These are phyloP conservation scores for Idaea dimidiata DNA, from an alignment of 2,888 invertebrate genomes.

Conservation along the genomic window DNA sequence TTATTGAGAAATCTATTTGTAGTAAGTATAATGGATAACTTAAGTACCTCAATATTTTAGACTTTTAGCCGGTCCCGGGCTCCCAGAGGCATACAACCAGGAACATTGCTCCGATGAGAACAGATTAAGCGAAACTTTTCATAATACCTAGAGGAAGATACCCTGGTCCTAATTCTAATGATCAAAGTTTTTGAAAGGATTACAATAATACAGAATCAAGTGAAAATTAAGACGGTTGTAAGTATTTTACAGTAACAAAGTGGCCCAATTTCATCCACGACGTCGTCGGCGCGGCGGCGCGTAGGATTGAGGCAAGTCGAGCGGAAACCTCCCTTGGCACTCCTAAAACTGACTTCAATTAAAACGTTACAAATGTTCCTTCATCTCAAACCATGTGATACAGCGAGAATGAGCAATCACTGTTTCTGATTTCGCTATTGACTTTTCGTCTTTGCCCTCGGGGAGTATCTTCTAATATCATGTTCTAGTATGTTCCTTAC, in stretches of 20 bases:
- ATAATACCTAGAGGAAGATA: background rate
- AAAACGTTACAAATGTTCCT: constrained; percentile 42
- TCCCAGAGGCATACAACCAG: no score
- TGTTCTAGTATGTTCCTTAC: constrained; percentile 11
- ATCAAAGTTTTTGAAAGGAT: constrained; percentile 9
- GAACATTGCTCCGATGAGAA: no score
- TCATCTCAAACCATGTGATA: constrained; percentile 33
- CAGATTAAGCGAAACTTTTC: no score
- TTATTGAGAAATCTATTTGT: no score
- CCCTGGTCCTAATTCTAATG: background rate
- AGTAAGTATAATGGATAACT: no score
- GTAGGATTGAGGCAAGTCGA: constrained; percentile 24
- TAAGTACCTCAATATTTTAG: no score
- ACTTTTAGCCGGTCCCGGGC: no score
- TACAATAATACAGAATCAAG: constrained; percentile 19
- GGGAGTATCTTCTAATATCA: constrained; percentile 18
- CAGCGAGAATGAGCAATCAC: constrained; percentile 15
- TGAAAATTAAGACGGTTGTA: constrained; percentile 13
- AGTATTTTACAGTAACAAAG: constrained; percentile 21
- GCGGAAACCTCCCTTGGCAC: constrained; percentile 40
- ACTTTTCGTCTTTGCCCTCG: constrained; percentile 19
- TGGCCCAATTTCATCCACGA: constrained; percentile 33
- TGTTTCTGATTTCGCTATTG: constrained; percentile 20
- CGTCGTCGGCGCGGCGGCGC: no score
- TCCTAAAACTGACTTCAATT: constrained; percentile 38